Evolutionary conservation across 2,888 invertebrate species (phyloP).

Genomic region (Endomychus coccineus): DNA sequence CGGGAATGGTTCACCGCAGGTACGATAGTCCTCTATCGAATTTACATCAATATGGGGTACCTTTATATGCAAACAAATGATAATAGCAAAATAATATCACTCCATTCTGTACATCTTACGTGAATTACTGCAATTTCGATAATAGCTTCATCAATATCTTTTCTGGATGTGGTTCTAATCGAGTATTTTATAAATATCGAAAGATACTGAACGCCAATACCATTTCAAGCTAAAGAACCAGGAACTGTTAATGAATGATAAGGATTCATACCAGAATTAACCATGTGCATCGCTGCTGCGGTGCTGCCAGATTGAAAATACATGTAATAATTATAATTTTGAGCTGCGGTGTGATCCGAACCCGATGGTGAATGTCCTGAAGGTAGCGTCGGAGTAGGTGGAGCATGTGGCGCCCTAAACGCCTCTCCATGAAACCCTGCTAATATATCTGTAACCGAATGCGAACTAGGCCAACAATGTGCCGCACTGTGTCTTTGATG

Average conservation of each 20-base stretch:
- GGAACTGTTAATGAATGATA: conserved; percentile 28
- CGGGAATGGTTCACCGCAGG: too few species aligned
- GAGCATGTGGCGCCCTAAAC: conserved; percentile 46
- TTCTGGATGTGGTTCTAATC: too few species aligned
- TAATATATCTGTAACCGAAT: conserved; percentile 52
- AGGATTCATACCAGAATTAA: conserved; percentile 33
- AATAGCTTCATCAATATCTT: too few species aligned
- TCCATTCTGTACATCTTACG: too few species aligned
- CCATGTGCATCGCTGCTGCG: conserved; percentile 37
- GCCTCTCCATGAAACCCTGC: conserved; percentile 47
- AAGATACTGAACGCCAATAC: too few species aligned
- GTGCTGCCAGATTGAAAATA: conserved; percentile 52
- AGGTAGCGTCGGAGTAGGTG: conserved; percentile 41
- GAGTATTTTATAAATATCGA: too few species aligned
- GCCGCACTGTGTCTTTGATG: conserved; percentile 33
- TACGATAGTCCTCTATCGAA: too few species aligned
- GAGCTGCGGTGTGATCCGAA: conserved; percentile 26
- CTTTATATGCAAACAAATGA: too few species aligned
- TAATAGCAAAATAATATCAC: too few species aligned
- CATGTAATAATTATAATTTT: conserved; percentile 58
- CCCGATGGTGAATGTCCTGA: conserved; percentile 38
- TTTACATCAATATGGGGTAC: too few species aligned
- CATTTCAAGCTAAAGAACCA: too few species aligned
- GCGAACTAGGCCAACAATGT: conserved; percentile 49
- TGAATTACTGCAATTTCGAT: too few species aligned